phyloP scores from a whole-genome alignment of 2,888 invertebrate genomes.

The Tanytarsus gracilentus region DNA sequence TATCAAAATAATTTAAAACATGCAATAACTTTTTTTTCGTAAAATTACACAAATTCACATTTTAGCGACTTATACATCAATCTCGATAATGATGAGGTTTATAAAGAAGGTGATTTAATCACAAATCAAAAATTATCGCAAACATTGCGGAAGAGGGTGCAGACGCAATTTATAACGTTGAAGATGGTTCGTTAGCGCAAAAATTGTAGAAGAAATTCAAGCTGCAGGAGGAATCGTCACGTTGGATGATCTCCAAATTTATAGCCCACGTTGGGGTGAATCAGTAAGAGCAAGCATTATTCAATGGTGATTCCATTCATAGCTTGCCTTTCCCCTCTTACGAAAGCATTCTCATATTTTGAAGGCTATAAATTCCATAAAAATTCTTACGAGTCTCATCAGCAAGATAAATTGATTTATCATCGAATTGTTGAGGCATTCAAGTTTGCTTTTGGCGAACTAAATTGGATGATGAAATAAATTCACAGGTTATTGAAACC shows the following conservation, averaged over 20 bases:
- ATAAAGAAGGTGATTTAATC: slow-evolving; percentile 56
- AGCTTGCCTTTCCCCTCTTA: slow-evolving; percentile 77
- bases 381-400: slow-evolving; percentile 31
- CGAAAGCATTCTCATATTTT: slow-evolving; percentile 71
- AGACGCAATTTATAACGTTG: slow-evolving; percentile 65
- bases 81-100: slow-evolving; percentile 50
- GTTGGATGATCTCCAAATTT: slow-evolving; percentile 63
- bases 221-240: slow-evolving; percentile 67
- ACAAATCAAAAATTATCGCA: slow-evolving; percentile 55
- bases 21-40: too few species aligned
- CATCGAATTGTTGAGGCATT: slow-evolving; percentile 81
- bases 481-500: neutral
- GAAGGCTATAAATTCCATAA: slow-evolving; percentile 42
- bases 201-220: slow-evolving; percentile 55
- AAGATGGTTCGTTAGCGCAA: slow-evolving; percentile 53
- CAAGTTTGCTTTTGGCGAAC: slow-evolving; percentile 85
- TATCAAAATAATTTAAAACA: too few species aligned
- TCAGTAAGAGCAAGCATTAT: slow-evolving; percentile 47
- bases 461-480: slow-evolving; percentile 62
- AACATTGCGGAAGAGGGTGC: slow-evolving; percentile 60
- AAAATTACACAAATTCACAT: slow-evolving; percentile 17
- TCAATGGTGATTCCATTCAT: slow-evolving; percentile 57
- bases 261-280: slow-evolving; percentile 53
- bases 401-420: slow-evolving; percentile 47
- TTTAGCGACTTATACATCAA: slow-evolving; percentile 53